phyloP scores from a whole-genome alignment of 2,113 vertebrate genomes.

The Phainopepla nitens region DNA sequence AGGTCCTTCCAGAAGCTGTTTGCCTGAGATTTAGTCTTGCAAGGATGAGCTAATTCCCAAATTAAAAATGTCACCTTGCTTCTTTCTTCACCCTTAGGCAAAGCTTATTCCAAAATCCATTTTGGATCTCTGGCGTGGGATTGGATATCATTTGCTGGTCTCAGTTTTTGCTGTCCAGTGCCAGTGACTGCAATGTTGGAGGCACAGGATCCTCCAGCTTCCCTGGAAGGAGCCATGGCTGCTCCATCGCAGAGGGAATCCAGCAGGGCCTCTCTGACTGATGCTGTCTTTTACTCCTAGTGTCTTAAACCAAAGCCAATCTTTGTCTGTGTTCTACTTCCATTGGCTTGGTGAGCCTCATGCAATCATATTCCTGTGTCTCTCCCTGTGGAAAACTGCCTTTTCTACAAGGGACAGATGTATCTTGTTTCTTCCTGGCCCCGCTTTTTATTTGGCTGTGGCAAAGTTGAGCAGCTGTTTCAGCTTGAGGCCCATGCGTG shows the following conservation, averaged over 20 bases:
- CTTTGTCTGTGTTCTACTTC: background rate
- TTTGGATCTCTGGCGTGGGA: background rate
- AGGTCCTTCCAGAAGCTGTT: background rate
- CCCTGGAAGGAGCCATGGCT: background rate
- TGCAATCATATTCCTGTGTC: background rate
- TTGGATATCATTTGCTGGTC: background rate
- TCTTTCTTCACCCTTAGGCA: background rate
- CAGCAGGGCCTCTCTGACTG: background rate
- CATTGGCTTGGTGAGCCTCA: background rate
- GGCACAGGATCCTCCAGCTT: background rate
- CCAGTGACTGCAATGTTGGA: background rate
- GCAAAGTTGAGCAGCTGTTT: background rate
- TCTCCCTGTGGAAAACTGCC: background rate
- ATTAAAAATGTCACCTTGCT: background rate
- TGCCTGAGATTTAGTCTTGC: background rate
- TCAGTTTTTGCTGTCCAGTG: background rate
- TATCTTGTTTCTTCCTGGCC: background rate
- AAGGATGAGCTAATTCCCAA: background rate
- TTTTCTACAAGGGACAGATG: background rate
- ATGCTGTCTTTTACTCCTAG: background rate
- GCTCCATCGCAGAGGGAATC: background rate
- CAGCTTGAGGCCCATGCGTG: background rate
- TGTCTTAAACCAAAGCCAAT: background rate
- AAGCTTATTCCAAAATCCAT: background rate
- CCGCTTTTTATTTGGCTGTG: background rate